These are phyloP conservation scores for Drosophila trapezifrons DNA, from an alignment of 1,140 invertebrate species.

Conservation along the genomic window DNA sequence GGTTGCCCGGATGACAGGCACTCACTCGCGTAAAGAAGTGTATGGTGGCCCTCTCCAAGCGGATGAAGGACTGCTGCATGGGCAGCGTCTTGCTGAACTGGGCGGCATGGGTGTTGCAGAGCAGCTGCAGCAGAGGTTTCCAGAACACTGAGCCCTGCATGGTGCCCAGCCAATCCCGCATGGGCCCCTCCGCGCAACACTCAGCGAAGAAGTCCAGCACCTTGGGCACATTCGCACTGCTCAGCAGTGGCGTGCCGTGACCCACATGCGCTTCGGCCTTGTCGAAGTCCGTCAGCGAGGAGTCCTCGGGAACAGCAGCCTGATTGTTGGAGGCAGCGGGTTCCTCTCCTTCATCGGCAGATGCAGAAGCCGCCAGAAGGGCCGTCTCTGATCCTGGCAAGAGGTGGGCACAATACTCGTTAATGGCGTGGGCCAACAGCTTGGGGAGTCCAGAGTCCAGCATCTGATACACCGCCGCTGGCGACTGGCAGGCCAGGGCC, in stretches of 20 bases:
- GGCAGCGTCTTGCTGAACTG: conserved; percentile 85
- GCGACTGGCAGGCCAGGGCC: conserved; percentile 90
- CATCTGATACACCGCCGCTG: conserved; percentile 89
- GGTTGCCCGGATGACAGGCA: conserved; percentile 93
- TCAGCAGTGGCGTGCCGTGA: conserved; percentile 48
- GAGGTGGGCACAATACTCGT: conserved; percentile 85
- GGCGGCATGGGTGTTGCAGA: conserved; percentile 86
- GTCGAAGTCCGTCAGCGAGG: conserved; percentile 85
- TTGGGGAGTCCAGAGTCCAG: conserved; percentile 91
- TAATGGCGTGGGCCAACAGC: conserved; percentile 87
- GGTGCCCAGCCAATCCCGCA: conserved; percentile 94
- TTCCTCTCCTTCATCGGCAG: conserved; percentile 9
- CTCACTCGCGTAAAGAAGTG: conserved; percentile 91
- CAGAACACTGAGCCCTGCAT: conserved; percentile 92
- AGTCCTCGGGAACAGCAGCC: conserved; percentile 17
- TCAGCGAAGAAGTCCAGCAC: conserved; percentile 93
- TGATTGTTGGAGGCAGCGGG: neutral
- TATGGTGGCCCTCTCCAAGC: conserved; percentile 90
- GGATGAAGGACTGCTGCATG: conserved; percentile 86
- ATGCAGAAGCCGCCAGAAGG: neutral
- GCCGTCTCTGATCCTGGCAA: conserved; percentile 44
- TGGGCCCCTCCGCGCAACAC: conserved; percentile 90
- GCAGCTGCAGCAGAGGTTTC: conserved; percentile 90
- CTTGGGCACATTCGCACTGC: conserved; percentile 84
- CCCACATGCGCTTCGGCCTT: conserved; percentile 79